Evolutionary conservation across 1,140 invertebrate species (phyloP), one percentile per base, ranked within the genome.

Genomic region (Rhagoletis pomonella): DNA sequence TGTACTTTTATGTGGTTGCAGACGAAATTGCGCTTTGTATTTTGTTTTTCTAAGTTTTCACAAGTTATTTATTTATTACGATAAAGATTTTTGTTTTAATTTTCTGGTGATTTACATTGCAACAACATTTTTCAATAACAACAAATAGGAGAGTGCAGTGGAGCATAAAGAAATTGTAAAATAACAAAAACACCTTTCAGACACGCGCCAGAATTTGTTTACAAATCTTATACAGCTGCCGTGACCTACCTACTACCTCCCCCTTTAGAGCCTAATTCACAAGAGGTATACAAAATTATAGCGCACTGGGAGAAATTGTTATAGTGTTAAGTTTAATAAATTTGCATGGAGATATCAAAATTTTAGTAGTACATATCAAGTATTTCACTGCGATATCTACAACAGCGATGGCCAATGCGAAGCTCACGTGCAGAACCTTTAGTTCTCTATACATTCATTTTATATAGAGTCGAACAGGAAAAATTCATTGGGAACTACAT

Each of bases 121-220:
- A 55, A 77, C 47, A 77, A 50, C 12, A 62, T 62, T 62, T 6
- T 12, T 12, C 17, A 62, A 6, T 14, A 62, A 62, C 60, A 62
- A 62, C 12, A 14, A 12, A 62, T 62, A 62, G 50, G 50, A n/a
- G 7, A 17, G 47, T 17, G 19, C 44, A 69, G 67, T 39, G 14
- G 14, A 69, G 39, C n/a, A 77, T 50, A 77, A 19, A 77, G 50
- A 77, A 44, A 17, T n/a, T 77, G 42, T n/a, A 77, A 77, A 77
- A 77, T 2, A 77, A 47, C 69, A 77, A 77, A 39, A 77, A 77
- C 17, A 55, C 3, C 44, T 19, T 77, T 0, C 47, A 9, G 69
- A 55, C 69, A 77, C 69, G 69, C 47, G 12, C 69, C 50, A 50
- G 50, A 77, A 55, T 50, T 77, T 77, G 69, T 77, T 69, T 69